phyloP scores from a whole-genome alignment of 37 sponge, comb jelly and placozoan species.

The Halichondria panicea region DNA sequence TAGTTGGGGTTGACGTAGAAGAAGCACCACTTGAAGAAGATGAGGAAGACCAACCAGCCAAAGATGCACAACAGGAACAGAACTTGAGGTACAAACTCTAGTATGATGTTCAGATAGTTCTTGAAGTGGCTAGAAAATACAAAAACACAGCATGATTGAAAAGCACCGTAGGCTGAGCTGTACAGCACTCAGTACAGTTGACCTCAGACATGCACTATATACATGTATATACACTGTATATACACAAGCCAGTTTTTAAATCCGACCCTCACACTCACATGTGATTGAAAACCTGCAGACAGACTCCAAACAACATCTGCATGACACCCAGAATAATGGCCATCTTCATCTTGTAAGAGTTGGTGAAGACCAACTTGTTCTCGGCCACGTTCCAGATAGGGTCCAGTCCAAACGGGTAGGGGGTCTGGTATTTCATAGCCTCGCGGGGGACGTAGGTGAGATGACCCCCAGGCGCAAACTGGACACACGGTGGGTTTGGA shows the following conservation, averaged over 20 bases:
- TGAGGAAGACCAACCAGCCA: constrained; percentile 92
- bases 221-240: not conserved
- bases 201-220: not conserved
- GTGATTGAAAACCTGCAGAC: constrained; percentile 90
- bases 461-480: constrained; percentile 9
- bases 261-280: constrained; percentile 58
- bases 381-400: constrained; percentile 93
- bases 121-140: constrained; percentile 73
- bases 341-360: constrained; percentile 99
- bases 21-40: constrained; percentile 89
- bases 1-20: constrained; percentile 24
- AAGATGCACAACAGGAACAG: constrained; percentile 87
- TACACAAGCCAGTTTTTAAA: not conserved
- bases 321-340: constrained; percentile 87
- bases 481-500: no score
- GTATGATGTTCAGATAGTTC: constrained; percentile 71
- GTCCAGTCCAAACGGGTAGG: constrained; percentile 97
- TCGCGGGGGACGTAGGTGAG: constrained; percentile 56
- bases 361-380: constrained; percentile 90
- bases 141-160: not conserved
- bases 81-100: constrained; percentile 78
- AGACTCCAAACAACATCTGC: constrained; percentile 97
- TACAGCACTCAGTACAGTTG: no score
- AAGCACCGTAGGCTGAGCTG: no score
- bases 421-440: constrained; percentile 55